Percentiles rank a stretch among this genome's conserved stretches.
Conservation (phyloP, 2,888 invertebrate species). For the Volucella inflata region DNA sequence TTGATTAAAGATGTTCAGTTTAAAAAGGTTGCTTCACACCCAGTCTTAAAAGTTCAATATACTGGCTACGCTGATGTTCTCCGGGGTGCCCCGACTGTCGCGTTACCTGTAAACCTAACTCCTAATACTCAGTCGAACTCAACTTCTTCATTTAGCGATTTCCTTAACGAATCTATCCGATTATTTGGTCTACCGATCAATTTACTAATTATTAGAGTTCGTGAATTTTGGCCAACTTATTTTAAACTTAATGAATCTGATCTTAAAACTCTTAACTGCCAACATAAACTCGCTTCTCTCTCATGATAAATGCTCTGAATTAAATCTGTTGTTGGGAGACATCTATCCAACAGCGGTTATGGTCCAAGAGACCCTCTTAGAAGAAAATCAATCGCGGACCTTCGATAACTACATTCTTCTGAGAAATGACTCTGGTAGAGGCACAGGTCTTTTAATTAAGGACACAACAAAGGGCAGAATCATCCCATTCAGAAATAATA, state of each 20-base stretch:
- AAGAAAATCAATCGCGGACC: neutral
- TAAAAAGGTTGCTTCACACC: too few relatives aligned
- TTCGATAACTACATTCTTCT: neutral
- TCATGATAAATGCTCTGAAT: conserved; percentile 7
- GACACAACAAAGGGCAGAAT: neutral
- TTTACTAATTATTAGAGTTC: neutral
- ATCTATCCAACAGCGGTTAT: conserved; percentile 1
- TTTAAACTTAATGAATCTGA: neutral
- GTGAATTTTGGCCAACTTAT: conserved; percentile 15
- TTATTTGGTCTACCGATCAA: conserved; percentile 14
- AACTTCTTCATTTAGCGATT: too few relatives aligned
- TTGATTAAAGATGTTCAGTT: too few relatives aligned
- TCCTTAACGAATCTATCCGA: too few relatives aligned
- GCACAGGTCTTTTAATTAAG: conserved; percentile 3
- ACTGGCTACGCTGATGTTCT: too few relatives aligned
- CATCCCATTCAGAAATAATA: conserved; percentile 2
- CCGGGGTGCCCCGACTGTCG: too few relatives aligned
- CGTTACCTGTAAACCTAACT: too few relatives aligned
- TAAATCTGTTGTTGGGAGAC: conserved; percentile 8
- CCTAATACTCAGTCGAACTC: too few relatives aligned
- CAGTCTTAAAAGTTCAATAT: too few relatives aligned
- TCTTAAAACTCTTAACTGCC: neutral
- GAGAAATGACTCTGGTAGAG: neutral
- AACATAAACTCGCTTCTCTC: conserved; percentile 1
- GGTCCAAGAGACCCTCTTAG: conserved; percentile 15